phyloP scores from a whole-genome alignment of 2,113 vertebrate species.

The Trichechus manatus region DNA sequence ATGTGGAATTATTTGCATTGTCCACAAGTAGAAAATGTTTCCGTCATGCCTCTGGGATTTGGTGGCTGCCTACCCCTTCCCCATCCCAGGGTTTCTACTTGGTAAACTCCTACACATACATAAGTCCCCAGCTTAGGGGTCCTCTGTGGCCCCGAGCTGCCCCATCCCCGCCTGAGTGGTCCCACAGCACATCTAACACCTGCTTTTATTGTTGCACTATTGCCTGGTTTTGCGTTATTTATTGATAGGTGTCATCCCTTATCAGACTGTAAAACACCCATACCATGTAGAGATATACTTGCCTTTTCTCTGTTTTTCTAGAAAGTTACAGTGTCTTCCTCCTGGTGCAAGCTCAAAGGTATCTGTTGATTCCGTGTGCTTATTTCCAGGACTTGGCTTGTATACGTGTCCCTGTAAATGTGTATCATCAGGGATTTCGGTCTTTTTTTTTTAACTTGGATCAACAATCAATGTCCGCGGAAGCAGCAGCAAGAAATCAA shows the following conservation, averaged over 20 bases:
- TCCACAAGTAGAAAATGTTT: neutral
- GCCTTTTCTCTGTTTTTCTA: neutral
- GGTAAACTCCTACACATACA: rapidly evolving
- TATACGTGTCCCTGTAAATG: neutral
- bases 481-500: no score
- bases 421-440: no score
- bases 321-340: neutral
- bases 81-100: neutral
- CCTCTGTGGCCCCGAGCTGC: neutral
- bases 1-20: neutral
- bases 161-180: neutral
- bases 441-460: no score
- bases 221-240: neutral
- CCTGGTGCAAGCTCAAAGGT: neutral
- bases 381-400: neutral
- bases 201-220: rapidly evolving
- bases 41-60: neutral
- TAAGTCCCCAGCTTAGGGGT: neutral
- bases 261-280: neutral
- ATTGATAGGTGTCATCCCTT: neutral
- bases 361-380: neutral
- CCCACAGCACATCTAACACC: rapidly evolving
- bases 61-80: rapidly evolving
- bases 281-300: no score
- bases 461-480: no score